Evolutionary conservation across 1,140 invertebrate species (phyloP).

Genomic region (Pseudobourletiella spinata): DNA sequence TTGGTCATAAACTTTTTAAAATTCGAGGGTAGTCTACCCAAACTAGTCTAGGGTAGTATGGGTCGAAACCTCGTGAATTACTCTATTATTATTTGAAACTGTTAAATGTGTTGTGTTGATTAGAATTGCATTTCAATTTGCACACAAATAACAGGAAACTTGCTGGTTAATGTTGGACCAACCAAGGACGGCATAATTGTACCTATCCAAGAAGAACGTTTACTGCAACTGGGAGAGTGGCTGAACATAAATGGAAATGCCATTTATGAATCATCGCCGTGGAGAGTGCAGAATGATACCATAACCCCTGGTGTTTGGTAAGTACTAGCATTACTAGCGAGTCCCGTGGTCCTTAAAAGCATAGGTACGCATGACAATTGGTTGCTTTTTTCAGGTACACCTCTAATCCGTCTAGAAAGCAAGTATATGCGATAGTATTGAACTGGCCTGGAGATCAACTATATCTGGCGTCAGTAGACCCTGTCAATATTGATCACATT

Average conservation of each 20-base stretch:
- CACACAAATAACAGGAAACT: constrained; percentile 42
- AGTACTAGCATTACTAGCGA: not conserved
- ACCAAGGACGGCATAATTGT: constrained; percentile 47
- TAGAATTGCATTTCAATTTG: not conserved
- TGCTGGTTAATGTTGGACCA: constrained; percentile 48
- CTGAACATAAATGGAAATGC: constrained; percentile 50
- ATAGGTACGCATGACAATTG: not conserved
- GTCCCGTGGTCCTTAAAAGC: not conserved
- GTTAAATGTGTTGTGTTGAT: not conserved
- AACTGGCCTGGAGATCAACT: constrained; percentile 10
- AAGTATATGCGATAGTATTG: constrained; percentile 16
- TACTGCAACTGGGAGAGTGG: constrained; percentile 48
- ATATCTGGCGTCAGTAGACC: not conserved
- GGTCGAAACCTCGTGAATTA: too few species aligned
- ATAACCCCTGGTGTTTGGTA: constrained; percentile 42
- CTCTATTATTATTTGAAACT: not conserved
- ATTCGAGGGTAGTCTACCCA: too few species aligned
- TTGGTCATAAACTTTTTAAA: too few species aligned
- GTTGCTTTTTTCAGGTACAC: constrained; percentile 5
- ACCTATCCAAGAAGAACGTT: constrained; percentile 53
- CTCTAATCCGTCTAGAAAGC: not conserved
- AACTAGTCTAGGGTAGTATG: too few species aligned
- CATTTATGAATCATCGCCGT: constrained; percentile 46
- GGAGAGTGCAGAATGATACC: constrained; percentile 47
- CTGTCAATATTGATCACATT: not conserved